phyloP scores from a whole-genome alignment of 2,113 vertebrate species.

The Pelobates fuscus region DNA sequence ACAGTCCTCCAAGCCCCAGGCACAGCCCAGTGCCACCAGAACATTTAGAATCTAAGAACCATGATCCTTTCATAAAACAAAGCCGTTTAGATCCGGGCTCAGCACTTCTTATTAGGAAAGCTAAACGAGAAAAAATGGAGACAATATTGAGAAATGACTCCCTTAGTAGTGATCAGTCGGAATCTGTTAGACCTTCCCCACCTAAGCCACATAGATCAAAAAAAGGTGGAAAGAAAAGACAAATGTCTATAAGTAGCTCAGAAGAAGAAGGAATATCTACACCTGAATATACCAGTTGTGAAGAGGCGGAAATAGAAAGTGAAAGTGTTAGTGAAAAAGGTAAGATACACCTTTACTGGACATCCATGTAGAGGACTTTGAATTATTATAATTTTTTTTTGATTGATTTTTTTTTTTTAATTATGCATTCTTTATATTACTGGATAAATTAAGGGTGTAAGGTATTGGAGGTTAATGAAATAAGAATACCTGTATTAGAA shows the following conservation, averaged over 20 bases:
- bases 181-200: conserved; percentile 91
- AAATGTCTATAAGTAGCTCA: conserved; percentile 99
- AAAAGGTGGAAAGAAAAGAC: conserved; percentile 88
- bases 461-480: no score
- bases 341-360: conserved; percentile 63
- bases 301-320: conserved; percentile 97
- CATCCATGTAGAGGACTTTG: background rate
- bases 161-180: conserved; percentile 95
- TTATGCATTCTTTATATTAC: no score
- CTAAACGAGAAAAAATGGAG: conserved; percentile 88
- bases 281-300: conserved; percentile 98
- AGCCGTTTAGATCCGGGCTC: conserved; percentile 80
- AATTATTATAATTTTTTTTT: background rate
- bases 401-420: no score
- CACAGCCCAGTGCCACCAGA: conserved; percentile 66
- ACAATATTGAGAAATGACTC: conserved; percentile 94
- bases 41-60: conserved; percentile 75
- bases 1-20: conserved; percentile 75
- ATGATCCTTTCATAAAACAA: conserved; percentile 80
- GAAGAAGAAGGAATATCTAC: conserved; percentile 98
- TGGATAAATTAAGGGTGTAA: no score
- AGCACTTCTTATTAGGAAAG: conserved; percentile 75
- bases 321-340: conserved; percentile 96
- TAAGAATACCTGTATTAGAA: no score
- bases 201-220: conserved; percentile 89